phyloP scores from a whole-genome alignment of 2,797 vertebrate species.

The Diglossa cyanea region DNA sequence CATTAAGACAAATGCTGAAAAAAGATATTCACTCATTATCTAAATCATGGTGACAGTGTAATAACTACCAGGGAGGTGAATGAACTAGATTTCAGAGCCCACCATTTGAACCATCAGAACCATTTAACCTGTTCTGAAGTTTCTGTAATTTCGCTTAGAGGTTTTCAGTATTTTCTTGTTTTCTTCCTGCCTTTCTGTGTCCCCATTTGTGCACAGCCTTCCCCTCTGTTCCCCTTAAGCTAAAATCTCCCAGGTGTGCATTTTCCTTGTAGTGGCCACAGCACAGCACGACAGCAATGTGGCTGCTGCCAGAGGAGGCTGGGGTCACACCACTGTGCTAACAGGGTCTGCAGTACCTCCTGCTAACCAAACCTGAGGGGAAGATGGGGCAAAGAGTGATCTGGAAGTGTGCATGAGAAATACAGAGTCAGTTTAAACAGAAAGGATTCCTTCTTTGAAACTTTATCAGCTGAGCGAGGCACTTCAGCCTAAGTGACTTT shows the following conservation, averaged over 20 bases:
- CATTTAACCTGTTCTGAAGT: not conserved
- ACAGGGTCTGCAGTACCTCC: not conserved
- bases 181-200: not conserved
- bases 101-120: not conserved
- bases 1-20: not conserved
- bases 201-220: not conserved
- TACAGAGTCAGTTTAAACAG: not conserved
- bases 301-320: not conserved
- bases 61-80: not conserved
- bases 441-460: not conserved
- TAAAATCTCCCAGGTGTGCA: not conserved
- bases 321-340: not conserved
- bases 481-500: not conserved
- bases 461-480: not conserved
- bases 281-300: accelerated
- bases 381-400: not conserved
- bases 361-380: not conserved
- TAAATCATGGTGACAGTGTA: not conserved
- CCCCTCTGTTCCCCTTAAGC: not conserved
- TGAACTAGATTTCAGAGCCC: not conserved
- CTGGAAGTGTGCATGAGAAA: not conserved
- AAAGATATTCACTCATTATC: not conserved
- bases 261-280: not conserved
- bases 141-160: not conserved
- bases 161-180: not conserved